Evolutionary conservation across 2,888 invertebrate genomes (phyloP).

Genomic region (Gerris lacustris): DNA sequence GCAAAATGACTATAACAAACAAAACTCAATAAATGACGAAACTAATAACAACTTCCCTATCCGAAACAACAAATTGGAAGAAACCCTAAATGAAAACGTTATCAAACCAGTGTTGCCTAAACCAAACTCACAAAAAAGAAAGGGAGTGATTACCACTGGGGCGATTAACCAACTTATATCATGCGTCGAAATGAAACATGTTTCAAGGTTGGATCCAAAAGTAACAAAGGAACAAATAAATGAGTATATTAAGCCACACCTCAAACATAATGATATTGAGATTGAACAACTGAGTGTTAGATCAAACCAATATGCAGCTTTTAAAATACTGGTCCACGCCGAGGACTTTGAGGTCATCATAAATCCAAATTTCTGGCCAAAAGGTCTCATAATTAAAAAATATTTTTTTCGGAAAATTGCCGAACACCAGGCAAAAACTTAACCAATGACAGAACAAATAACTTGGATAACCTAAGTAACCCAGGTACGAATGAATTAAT

Average conservation of each 20-base stretch:
- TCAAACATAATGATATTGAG: neutral
- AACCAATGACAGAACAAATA: neutral
- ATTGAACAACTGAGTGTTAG: neutral
- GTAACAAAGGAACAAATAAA: neutral
- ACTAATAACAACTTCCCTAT: too few relatives aligned
- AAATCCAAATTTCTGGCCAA: neutral
- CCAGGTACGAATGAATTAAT: neutral
- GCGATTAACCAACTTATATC: neutral
- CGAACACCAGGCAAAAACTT: neutral
- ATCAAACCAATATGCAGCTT: neutral
- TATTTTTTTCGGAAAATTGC: neutral
- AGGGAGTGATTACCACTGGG: neutral
- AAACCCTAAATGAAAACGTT: neutral
- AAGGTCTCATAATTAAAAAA: neutral
- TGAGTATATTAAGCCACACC: neutral
- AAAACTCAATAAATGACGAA: too few relatives aligned
- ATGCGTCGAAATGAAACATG: neutral
- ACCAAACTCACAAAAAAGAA: neutral
- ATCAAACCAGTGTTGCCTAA: too few relatives aligned
- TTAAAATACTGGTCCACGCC: neutral
- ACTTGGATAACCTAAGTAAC: neutral
- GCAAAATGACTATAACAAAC: too few relatives aligned
- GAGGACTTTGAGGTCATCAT: neutral
- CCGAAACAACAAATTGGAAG: neutral
- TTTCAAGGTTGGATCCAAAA: neutral